Base-by-base conservation (phyloP, 2,888 invertebrate genomes). In the Andrena minutula region DNA sequence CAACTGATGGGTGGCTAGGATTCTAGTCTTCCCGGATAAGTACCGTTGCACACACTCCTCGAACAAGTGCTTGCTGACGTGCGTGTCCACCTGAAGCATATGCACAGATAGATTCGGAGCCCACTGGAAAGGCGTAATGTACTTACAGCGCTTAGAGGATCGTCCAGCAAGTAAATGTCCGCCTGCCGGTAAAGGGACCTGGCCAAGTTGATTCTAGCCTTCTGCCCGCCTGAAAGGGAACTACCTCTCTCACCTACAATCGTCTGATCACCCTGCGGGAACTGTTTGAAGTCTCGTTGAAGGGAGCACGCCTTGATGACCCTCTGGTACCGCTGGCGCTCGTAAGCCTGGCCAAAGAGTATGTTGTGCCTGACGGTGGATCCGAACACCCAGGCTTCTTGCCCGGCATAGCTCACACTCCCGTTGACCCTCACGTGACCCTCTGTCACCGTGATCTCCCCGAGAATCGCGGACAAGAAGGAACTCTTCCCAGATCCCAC, bases 351-450 rank as follows among this genome's bases (percentile, higher is more conserved):
- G 0, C 98, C 98, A 93, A 98, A 98, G n/a, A 97, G 93, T 89
- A 98, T 97, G 94, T 98, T 98, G 91, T 98, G 97, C 68, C 97
- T 94, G 0, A 98, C 95, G 0, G 97, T 96, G 20, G 96, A 95
- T 0, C 96, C 96, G 92, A 97, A 97, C 0, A 97, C 95, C 98
- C 98, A 98, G 7, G 98, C 96, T 92, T 98, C 97, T 94, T 98
- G 98, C 85, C 97, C 95, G 0, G 97, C 97, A 93, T 98, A 98
- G 32, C 97, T 96, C 16, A 96, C 78, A 49, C 92, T 94, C 2
- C 96, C 98, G 69, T 95, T 95, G 16, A 97, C 94, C 72, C 95
- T 94, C 26, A 97, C 94, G 12, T 94, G 94, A 56, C 98, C 98
- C 28, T 84, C 83, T 0, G 80, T 64, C 1, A 96, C 92, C 0